Evolutionary conservation across 2,888 invertebrate species (phyloP).

Genomic region (Drosophila picticornis): DNA sequence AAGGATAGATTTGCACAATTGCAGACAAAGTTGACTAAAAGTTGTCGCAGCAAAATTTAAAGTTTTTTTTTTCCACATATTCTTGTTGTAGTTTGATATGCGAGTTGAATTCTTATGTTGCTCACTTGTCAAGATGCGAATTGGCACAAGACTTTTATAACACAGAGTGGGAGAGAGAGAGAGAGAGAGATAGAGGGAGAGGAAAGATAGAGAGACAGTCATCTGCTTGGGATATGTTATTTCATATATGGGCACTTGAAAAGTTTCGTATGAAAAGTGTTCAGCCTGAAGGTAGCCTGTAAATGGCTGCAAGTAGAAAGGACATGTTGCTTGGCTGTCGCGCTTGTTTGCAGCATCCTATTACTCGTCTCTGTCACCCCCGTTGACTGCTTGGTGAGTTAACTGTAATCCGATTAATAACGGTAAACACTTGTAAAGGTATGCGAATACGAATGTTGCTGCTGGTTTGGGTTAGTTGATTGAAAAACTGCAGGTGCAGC

Average conservation of each 20-base stretch:
- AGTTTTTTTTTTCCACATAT: slow-evolving; percentile 58
- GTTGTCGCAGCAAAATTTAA: slow-evolving; percentile 61
- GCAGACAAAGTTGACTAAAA: slow-evolving; percentile 63
- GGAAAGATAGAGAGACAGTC: slow-evolving; percentile 17
- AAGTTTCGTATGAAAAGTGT: slow-evolving; percentile 69
- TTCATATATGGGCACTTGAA: slow-evolving; percentile 75
- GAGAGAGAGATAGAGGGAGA: slow-evolving; percentile 4
- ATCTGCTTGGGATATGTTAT: slow-evolving; percentile 66
- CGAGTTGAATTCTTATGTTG: slow-evolving; percentile 77
- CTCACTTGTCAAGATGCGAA: slow-evolving; percentile 79
- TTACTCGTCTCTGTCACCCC: slow-evolving; percentile 5
- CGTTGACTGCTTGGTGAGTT: slow-evolving; percentile 38
- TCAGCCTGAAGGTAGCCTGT: slow-evolving; percentile 29
- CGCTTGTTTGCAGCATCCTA: background rate
- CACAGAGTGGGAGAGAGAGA: slow-evolving; percentile 11
- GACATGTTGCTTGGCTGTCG: slow-evolving; percentile 4
- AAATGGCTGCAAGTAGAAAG: slow-evolving; percentile 21
- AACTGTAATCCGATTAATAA: slow-evolving; percentile 78
- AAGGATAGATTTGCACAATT: slow-evolving; percentile 45
- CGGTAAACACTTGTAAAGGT: slow-evolving; percentile 63
- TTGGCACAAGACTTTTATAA: slow-evolving; percentile 65
- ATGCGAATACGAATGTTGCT: slow-evolving; percentile 31
- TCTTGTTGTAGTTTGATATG: slow-evolving; percentile 58
- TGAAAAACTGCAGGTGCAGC: slow-evolving; percentile 42
- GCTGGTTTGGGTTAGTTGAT: slow-evolving; percentile 34